Evolutionary conservation across 2,888 invertebrate genomes (phyloP).

Genomic region (Scaptodrosophila latifasciaeformis): DNA sequence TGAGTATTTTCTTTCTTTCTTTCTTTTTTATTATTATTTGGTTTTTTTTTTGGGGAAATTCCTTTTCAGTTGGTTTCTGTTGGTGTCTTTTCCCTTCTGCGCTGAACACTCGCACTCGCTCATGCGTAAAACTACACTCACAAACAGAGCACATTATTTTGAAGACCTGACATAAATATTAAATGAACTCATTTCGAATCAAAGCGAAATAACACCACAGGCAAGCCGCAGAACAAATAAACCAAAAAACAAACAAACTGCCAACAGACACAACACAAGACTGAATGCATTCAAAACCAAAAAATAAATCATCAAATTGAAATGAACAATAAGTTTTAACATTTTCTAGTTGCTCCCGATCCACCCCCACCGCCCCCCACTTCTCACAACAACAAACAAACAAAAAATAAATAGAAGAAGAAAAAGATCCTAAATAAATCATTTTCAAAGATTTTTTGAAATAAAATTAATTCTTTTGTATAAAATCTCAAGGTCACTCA

Average conservation of each 20-base stretch:
- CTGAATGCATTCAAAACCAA: conserved; percentile 25
- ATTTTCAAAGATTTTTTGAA: no score
- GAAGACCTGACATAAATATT: conserved; percentile 6
- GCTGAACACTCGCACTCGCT: conserved; percentile 19
- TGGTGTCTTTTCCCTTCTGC: conserved; percentile 35
- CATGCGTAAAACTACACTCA: conserved; percentile 55
- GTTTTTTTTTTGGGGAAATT: conserved; percentile 20
- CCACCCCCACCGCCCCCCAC: no score
- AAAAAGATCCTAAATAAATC: no score
- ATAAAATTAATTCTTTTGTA: no score
- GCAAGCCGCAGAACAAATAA: no score
- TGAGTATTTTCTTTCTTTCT: no score
- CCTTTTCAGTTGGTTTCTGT: conserved; percentile 30
- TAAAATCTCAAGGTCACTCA: no score
- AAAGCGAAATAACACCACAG: neutral
- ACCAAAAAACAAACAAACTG: neutral
- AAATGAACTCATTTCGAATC: conserved; percentile 5
- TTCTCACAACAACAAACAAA: no score
- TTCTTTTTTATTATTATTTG: conserved; percentile 33
- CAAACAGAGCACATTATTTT: conserved; percentile 10
- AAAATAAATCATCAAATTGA: no score
- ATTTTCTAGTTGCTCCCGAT: no score
- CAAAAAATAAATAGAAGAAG: no score
- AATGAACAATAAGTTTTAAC: no score
- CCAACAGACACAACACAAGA: neutral